Evolutionary conservation across 2,888 invertebrate genomes (phyloP), one percentile per base, ranked within the genome.

Genomic region (Macrostomum cliftonense): DNA sequence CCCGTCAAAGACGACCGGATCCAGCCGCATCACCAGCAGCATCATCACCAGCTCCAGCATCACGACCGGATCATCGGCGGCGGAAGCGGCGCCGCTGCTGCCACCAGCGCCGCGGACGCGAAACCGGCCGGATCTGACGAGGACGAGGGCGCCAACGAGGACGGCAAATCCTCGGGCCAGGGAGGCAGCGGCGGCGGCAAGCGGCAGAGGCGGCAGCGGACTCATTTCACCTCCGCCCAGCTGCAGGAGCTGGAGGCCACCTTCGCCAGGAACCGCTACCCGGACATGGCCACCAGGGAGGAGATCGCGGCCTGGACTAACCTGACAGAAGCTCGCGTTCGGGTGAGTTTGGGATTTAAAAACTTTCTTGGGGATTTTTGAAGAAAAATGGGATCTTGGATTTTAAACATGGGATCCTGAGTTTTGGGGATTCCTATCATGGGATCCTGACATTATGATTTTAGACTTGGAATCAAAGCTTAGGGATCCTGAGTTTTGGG

Each of bases 261-360:
- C 52, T 97, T 97, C 71, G 81, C 88, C 49, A 78, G 93, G 62
- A 97, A 97, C 75, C 79, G 95, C 55, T 97, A 97, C 73, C 97
- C 97, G 4, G 97, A 97, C 67, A 93, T 97, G 91, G 86, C 88
- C 52, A 91, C 91, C 51, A 77, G 97, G 56, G 97, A 97, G 71
- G 95, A 97, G 73, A 95, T 97, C 60, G 91, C 95, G 47, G 87
- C 93, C 80, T 95, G 93, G 93, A 95, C 95, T 58, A 89, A 86
- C 73, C 79, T 97, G 56, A 91, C 93, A 17, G 97, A 97, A 74
- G 88, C 95, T 45, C 77, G 97, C 77, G 95, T 97, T 65, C 79
- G 97, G 80, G 97, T 97, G 72, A 83, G 88, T 78, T 11, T 14
- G 45, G 37, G 28, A 37, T 38, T 43, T 28, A 43, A 16, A 28